Conservation (phyloP, 2,797 vertebrate species). For the Tarsius wallacei region DNA sequence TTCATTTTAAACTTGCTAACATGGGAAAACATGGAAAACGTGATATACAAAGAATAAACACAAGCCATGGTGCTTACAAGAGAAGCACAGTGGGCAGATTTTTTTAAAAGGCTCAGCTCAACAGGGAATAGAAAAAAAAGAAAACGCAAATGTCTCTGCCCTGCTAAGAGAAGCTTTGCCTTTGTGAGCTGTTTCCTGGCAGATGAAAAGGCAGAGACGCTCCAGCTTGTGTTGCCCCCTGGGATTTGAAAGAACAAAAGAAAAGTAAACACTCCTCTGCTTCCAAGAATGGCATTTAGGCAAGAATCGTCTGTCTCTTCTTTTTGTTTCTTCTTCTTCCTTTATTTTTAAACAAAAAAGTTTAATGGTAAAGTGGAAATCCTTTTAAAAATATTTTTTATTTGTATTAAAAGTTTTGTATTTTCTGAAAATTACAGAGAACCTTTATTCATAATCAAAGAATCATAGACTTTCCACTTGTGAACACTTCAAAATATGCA, state of each 20-base stretch:
- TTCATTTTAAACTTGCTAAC: slow-evolving; percentile 53
- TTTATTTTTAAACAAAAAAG: slow-evolving; percentile 47
- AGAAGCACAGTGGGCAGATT: slow-evolving; percentile 57
- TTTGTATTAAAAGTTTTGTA: neutral
- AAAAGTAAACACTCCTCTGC: slow-evolving; percentile 59
- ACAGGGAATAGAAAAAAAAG: slow-evolving; percentile 51
- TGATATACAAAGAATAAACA: slow-evolving; percentile 29
- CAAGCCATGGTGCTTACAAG: neutral
- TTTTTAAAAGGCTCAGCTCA: slow-evolving; percentile 62
- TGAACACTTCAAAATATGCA: neutral
- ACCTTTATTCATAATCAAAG: too few relatives aligned
- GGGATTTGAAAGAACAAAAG: slow-evolving; percentile 75
- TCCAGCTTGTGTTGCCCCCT: neutral
- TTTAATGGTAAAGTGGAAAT: slow-evolving; percentile 18
- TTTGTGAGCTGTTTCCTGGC: slow-evolving; percentile 71
- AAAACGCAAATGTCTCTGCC: slow-evolving; percentile 16
- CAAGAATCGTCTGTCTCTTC: neutral
- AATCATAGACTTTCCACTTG: too few relatives aligned
- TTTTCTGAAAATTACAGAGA: neutral
- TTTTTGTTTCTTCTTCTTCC: slow-evolving; percentile 27
- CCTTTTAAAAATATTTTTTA: slow-evolving; percentile 24
- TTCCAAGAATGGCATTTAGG: slow-evolving; percentile 63
- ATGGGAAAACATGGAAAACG: slow-evolving; percentile 17
- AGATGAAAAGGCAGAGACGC: slow-evolving; percentile 69
- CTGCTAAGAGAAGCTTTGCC: neutral